These are phyloP conservation scores for Copidosoma aretas DNA, from an alignment of 2,888 invertebrate species.

Conservation along the genomic window DNA sequence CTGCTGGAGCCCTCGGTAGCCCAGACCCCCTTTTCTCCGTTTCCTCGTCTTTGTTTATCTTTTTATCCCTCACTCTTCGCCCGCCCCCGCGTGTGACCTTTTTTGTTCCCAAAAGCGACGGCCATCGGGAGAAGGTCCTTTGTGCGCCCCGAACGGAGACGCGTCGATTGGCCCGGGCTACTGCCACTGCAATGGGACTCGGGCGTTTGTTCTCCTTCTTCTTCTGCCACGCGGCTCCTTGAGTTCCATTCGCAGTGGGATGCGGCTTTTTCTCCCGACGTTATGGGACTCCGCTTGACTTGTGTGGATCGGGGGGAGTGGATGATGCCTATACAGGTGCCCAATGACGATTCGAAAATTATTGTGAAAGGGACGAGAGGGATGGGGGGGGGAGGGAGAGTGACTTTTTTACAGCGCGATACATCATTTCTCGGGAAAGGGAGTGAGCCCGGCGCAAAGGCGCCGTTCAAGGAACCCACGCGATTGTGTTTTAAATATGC, in stretches of 20 bases:
- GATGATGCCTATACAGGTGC: slow-evolving; percentile 18
- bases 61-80: background rate
- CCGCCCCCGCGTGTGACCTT: background rate
- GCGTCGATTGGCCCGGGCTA: background rate
- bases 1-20: background rate
- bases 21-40: background rate
- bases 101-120: slow-evolving; percentile 7
- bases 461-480: background rate
- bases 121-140: slow-evolving; percentile 18
- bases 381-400: slow-evolving; percentile 1
- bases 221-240: background rate
- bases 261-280: background rate
- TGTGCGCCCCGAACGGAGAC: slow-evolving; percentile 8
- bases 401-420: background rate
- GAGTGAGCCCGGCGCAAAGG: background rate
- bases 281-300: background rate
- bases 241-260: background rate
- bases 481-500: background rate
- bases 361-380: background rate
- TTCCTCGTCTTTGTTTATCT: slow-evolving; percentile 2
- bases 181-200: background rate
- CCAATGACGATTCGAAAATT: slow-evolving; percentile 23
- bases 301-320: background rate
- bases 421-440: slow-evolving; percentile 14
- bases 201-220: background rate